phyloP scores from a whole-genome alignment of 2,888 invertebrate species.

The Hoplodrina ambigua region DNA sequence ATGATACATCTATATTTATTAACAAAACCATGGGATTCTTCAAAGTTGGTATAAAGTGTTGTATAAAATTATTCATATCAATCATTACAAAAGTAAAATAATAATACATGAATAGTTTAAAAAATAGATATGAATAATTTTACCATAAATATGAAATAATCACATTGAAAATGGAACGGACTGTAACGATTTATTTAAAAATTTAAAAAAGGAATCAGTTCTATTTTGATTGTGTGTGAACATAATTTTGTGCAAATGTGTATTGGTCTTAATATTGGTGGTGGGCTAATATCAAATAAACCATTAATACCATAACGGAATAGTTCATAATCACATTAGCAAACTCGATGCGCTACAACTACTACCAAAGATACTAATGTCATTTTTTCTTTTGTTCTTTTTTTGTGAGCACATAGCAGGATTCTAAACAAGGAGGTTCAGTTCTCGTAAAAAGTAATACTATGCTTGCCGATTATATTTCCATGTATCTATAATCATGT shows the following conservation, averaged over 20 bases:
- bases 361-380: slow-evolving; percentile 85
- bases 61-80: slow-evolving; percentile 70
- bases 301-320: slow-evolving; percentile 67
- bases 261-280: slow-evolving; percentile 70
- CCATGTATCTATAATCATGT: slow-evolving; percentile 80
- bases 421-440: slow-evolving; percentile 89
- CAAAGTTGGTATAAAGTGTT: slow-evolving; percentile 65
- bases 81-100: neutral
- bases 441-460: slow-evolving; percentile 86
- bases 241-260: slow-evolving; percentile 61
- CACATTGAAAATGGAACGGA: slow-evolving; percentile 52
- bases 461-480: slow-evolving; percentile 87
- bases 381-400: slow-evolving; percentile 87
- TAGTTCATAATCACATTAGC: slow-evolving; percentile 68
- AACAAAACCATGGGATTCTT: slow-evolving; percentile 64
- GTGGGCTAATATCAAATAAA: slow-evolving; percentile 70
- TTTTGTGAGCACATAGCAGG: slow-evolving; percentile 90
- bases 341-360: slow-evolving; percentile 73
- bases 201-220: slow-evolving; percentile 20
- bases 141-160: slow-evolving; percentile 30
- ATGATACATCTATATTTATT: slow-evolving; percentile 62
- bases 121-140: slow-evolving; percentile 59
- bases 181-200: slow-evolving; percentile 14
- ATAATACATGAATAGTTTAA: slow-evolving; percentile 2
- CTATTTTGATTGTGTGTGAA: slow-evolving; percentile 60